Conservation (phyloP, 2,113 vertebrate species). For the Sula dactylatra region DNA sequence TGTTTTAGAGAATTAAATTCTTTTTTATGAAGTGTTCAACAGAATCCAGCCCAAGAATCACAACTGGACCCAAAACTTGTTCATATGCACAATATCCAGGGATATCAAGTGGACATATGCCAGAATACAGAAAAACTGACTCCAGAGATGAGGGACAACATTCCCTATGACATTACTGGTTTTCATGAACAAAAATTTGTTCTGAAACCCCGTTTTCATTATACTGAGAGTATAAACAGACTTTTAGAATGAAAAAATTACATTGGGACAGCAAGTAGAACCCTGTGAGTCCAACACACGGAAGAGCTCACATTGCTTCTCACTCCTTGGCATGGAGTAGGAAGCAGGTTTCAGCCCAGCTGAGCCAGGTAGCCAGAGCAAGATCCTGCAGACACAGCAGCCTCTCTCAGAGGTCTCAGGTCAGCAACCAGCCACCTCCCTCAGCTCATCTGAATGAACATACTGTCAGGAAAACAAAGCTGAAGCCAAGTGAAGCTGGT, state of each 20-base stretch:
- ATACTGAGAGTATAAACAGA: background rate
- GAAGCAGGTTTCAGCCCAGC: background rate
- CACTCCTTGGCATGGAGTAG: background rate
- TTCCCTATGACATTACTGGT: background rate
- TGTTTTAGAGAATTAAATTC: background rate
- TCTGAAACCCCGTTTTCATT: background rate
- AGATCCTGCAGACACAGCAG: background rate
- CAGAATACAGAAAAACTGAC: background rate
- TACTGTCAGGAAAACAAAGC: background rate
- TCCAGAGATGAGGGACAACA: background rate
- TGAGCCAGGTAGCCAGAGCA: rapidly evolving
- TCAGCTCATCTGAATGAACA: background rate
- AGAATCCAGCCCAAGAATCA: background rate
- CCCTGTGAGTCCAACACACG: rapidly evolving
- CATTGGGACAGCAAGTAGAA: background rate
- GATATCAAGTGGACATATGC: background rate
- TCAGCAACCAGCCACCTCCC: background rate
- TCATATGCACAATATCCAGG: background rate
- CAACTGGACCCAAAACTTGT: background rate
- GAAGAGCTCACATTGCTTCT: background rate
- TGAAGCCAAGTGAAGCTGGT: background rate
- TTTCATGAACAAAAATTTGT: background rate
- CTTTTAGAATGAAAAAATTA: background rate
- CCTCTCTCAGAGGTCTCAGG: background rate
- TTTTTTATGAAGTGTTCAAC: background rate